phyloP scores from a whole-genome alignment of 2,797 vertebrate species.

The Limnodromus scolopaceus region DNA sequence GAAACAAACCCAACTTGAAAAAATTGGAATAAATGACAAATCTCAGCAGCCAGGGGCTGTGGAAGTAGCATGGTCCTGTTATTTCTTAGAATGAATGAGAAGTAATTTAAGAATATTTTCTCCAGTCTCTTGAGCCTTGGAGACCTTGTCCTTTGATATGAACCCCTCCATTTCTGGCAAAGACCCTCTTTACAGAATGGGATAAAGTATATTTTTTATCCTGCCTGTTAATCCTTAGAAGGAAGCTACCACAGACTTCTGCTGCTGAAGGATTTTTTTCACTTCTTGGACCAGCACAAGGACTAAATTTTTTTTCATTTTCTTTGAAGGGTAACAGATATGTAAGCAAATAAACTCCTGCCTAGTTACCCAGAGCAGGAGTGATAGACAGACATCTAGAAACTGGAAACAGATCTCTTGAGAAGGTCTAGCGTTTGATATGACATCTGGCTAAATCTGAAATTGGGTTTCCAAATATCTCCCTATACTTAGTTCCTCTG shows the following conservation, averaged over 20 bases:
- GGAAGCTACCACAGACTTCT: background rate
- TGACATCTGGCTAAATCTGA: background rate
- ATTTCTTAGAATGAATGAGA: background rate
- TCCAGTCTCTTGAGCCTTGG: background rate
- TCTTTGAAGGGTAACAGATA: background rate
- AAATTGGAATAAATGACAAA: background rate
- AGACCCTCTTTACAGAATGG: background rate
- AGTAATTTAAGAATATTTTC: background rate
- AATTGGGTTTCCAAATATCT: background rate
- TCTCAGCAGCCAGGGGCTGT: background rate
- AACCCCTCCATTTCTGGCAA: background rate
- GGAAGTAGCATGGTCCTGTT: background rate
- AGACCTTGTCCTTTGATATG: background rate
- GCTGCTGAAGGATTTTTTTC: background rate
- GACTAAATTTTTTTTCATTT: background rate
- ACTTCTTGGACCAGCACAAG: background rate
- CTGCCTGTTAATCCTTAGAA: background rate
- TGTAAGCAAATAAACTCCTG: background rate
- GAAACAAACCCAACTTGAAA: background rate
- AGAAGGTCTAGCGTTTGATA: background rate
- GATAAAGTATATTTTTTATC: background rate
- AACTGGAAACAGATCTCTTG: background rate
- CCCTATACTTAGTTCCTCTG: background rate
- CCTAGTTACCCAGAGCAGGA: background rate
- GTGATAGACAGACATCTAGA: background rate